Conservation (phyloP, 2,113 vertebrate genomes). For the Melanerpes aurifrons region DNA sequence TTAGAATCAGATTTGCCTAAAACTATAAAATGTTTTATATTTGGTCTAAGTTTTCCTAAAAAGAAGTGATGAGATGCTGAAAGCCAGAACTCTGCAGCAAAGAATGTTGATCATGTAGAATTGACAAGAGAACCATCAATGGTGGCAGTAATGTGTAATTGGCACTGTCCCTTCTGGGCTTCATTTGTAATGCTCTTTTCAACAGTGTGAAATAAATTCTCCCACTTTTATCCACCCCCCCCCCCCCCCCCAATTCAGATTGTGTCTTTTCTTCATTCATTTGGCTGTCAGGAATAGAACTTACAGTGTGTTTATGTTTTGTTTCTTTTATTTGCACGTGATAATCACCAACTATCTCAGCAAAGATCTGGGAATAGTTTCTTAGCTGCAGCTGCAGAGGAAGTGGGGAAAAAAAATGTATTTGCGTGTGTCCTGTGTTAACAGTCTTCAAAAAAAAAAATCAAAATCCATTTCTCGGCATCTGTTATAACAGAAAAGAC, state of each 20-base stretch:
- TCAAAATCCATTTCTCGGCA: conserved; percentile 10
- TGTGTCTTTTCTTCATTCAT: neutral
- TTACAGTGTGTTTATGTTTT: conserved; percentile 40
- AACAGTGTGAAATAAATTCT: neutral
- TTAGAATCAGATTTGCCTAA: neutral
- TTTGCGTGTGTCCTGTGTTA: conserved; percentile 40
- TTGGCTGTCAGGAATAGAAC: neutral
- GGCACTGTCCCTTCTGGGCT: neutral
- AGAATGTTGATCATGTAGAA: neutral
- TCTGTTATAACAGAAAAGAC: conserved; percentile 5
- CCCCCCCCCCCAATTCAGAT: neutral
- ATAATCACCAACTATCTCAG: conserved; percentile 47
- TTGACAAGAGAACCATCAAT: neutral
- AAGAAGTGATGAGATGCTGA: neutral
- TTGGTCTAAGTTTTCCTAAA: neutral
- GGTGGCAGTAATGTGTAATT: neutral
- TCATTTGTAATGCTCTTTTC: neutral
- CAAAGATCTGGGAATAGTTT: conserved; percentile 61
- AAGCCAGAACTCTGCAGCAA: neutral
- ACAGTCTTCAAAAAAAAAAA: neutral
- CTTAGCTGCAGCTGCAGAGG: conserved; percentile 60
- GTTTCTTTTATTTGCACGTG: conserved; percentile 40
- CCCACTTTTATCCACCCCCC: neutral
- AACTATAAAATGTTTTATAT: neutral
- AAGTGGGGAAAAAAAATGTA: conserved; percentile 28